phyloP scores from a whole-genome alignment of 2,797 vertebrate species.

The Alectoris magna region DNA sequence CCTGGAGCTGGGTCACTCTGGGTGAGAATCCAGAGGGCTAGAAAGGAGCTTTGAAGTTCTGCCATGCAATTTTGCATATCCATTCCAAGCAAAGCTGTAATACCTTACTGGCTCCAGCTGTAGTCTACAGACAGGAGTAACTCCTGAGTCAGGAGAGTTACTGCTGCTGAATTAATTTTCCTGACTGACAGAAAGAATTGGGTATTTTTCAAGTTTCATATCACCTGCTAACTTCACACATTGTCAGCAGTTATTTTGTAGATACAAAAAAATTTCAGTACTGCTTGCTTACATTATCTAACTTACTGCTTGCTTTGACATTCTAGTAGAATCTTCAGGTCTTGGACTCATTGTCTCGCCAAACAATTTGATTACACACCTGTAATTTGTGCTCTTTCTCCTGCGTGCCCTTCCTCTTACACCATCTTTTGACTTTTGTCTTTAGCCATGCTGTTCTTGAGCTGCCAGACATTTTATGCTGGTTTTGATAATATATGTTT shows the following conservation, averaged over 20 bases:
- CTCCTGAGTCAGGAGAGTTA: not conserved
- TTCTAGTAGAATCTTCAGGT: not conserved
- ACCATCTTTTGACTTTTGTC: not conserved
- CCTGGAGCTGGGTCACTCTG: not conserved
- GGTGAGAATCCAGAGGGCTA: not conserved
- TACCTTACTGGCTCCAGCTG: not conserved
- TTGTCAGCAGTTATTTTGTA: not conserved
- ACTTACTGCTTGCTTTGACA: not conserved
- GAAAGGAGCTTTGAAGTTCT: constrained; percentile 11
- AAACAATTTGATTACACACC: constrained; percentile 11
- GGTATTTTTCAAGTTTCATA: not conserved
- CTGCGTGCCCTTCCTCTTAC: not conserved
- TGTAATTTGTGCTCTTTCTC: not conserved
- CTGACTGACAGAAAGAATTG: not conserved
- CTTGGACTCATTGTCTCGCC: not conserved
- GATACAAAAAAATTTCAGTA: constrained; percentile 12
- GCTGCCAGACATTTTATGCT: not conserved
- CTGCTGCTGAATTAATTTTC: constrained; percentile 7
- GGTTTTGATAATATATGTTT: not conserved
- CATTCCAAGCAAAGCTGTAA: not conserved
- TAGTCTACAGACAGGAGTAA: not conserved
- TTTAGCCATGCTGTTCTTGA: not conserved
- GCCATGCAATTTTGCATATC: not conserved
- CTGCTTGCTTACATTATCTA: not conserved
- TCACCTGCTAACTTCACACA: not conserved